Conservation (phyloP, 2,888 invertebrate genomes). For the Aporophyla nigra region DNA sequence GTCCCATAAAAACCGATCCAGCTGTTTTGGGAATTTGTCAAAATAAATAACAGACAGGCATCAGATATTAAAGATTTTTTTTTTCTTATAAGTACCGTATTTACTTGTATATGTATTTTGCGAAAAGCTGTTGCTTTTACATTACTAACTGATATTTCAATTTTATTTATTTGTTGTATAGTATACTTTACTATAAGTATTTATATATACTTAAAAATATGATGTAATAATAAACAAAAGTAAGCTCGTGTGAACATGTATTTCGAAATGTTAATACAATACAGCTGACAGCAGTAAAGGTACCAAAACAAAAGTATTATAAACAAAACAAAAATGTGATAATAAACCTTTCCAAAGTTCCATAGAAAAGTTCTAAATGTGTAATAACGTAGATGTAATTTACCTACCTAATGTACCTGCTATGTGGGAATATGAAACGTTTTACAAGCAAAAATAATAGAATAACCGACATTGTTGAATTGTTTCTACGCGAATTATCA, state of each 20-base stretch:
- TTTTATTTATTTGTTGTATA: too few relatives aligned
- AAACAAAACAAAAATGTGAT: slow-evolving; percentile 18
- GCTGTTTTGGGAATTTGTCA: too few relatives aligned
- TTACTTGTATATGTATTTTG: too few relatives aligned
- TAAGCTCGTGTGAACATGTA: background rate
- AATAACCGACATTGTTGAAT: slow-evolving; percentile 16
- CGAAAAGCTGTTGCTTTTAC: too few relatives aligned
- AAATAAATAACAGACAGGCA: too few relatives aligned
- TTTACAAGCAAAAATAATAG: slow-evolving; percentile 14
- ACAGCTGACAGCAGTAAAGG: background rate
- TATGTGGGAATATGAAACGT: slow-evolving; percentile 24
- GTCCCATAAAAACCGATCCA: too few relatives aligned
- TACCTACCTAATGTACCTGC: background rate
- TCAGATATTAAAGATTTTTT: too few relatives aligned
- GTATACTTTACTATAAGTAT: too few relatives aligned
- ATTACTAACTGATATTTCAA: too few relatives aligned
- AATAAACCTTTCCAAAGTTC: background rate
- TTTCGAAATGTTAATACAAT: slow-evolving; percentile 1
- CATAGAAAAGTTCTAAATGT: slow-evolving; percentile 7
- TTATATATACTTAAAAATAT: too few relatives aligned
- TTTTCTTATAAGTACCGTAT: too few relatives aligned
- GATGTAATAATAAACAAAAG: too few relatives aligned
- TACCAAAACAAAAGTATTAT: slow-evolving; percentile 4
- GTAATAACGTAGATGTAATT: slow-evolving; percentile 28
- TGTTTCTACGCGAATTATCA: slow-evolving; percentile 25